Evolutionary conservation across 2,888 invertebrate species (phyloP), one percentile per base, ranked within the genome.

Genomic region (Rosalia funebris): DNA sequence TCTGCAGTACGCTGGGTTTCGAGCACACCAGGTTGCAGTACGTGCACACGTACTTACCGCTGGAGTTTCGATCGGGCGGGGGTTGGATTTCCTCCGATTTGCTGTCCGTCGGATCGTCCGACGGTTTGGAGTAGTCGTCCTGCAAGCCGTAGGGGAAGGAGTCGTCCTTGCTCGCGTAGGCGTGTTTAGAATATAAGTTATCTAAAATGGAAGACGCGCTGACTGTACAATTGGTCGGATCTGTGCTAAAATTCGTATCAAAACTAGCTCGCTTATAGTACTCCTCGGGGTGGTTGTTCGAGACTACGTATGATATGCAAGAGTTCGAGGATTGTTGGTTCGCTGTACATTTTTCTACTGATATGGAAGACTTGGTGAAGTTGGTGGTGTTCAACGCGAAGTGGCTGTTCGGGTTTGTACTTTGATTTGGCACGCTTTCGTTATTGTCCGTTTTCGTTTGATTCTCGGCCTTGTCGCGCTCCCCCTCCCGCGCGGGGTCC

Each of bases 1-100:
- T 96, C 81, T 95, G 91, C 66, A 96, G 86, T 68, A 96, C 95
- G 79, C 95, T 95, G 60, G 95, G 95, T 83, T 96, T 96, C 74
- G 95, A 91, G 84, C 95, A 96, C 68, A 89, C 89, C 79, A 94
- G 84, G 81, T 91, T 92, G 84, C 96, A 96, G 81, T 92, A 95
- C 9, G 91, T 90, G 79, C 96, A 96, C 69, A 91, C 87, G 82
- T 95, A 90, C 71, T 92, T 90, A 52, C 91, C 92, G 63, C 76
- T 77, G 3, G 73, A 55, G 48, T 75, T 69, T 61, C 81, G 81
- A 54, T 77, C 74, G 1, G 68, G 60, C 1, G 56, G 59, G 20
- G 66, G 58, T 50, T 44, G 60, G 19, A 52, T 41, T 32, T 69
- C 69, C 14, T 39, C 50, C 7, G 25, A 12, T 39, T 44, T 55